Conservation (phyloP, 2,113 vertebrate genomes). For the Pituophis catenifer region DNA sequence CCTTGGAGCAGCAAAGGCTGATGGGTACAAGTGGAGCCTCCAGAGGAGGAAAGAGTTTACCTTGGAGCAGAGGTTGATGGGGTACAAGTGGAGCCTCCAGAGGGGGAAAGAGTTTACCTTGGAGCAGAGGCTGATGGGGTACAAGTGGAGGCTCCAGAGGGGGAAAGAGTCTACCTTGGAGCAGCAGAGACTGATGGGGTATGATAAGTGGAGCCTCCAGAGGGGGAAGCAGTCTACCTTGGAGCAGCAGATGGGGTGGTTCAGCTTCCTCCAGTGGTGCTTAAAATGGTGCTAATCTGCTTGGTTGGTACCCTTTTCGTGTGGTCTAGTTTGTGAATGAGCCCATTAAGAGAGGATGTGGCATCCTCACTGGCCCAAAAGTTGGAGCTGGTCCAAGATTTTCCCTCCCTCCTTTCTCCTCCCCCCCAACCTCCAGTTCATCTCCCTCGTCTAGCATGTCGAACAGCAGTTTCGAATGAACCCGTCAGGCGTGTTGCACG, state of each 20-base stretch:
- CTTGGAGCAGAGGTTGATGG: no score
- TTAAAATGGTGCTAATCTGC: not conserved
- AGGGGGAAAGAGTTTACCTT: not conserved
- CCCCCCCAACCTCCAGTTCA: not conserved
- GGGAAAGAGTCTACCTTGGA: no score
- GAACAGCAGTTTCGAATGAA: not conserved
- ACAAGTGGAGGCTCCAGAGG: no score
- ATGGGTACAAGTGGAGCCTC: no score
- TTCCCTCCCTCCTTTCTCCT: fast-evolving
- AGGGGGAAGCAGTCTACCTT: no score
- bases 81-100: no score
- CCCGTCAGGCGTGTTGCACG: not conserved
- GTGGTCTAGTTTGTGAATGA: not conserved
- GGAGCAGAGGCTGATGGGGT: not conserved
- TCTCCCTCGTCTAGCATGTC: not conserved
- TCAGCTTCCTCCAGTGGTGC: not conserved
- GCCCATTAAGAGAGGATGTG: not conserved
- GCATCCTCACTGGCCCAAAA: no score
- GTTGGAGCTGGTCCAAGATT: not conserved
- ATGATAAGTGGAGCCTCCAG: no score
- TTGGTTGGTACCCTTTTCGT: not conserved
- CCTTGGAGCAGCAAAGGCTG: no score
- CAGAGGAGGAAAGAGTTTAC: no score
- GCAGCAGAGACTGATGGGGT: no score
- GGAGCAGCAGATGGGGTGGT: no score